Percentiles rank a stretch among this genome's conserved stretches.
phyloP scores from a whole-genome alignment of 37 sponge, comb jelly and placozoan species.

The Agelas oroides region DNA sequence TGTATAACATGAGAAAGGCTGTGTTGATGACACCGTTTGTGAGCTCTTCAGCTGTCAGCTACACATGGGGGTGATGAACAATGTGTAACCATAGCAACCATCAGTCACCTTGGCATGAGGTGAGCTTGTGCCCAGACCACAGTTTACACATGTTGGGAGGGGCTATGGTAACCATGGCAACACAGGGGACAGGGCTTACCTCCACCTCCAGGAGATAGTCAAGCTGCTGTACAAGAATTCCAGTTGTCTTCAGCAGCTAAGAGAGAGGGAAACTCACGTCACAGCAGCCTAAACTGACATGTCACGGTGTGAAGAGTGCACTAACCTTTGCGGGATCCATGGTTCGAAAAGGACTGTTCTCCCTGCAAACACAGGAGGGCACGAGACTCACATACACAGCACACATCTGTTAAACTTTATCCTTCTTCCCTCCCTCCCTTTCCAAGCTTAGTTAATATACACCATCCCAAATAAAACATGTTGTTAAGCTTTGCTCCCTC shows the following conservation, averaged over 20 bases:
- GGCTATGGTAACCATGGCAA: too few relatives aligned
- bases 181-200: background rate
- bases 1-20: constrained; percentile 87
- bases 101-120: too few relatives aligned
- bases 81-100: too few relatives aligned
- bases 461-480: too few relatives aligned
- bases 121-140: too few relatives aligned
- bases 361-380: constrained; percentile 27
- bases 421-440: too few relatives aligned
- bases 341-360: constrained; percentile 58
- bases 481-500: too few relatives aligned
- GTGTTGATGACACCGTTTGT: constrained; percentile 90
- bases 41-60: constrained; percentile 66
- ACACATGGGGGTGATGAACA: background rate
- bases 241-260: constrained; percentile 60
- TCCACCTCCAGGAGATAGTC: constrained; percentile 79
- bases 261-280: background rate
- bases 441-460: too few relatives aligned
- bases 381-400: background rate
- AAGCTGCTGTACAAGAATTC: constrained; percentile 63
- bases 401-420: too few relatives aligned
- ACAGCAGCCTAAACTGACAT: too few relatives aligned
- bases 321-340: constrained; percentile 67
- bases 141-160: too few relatives aligned
- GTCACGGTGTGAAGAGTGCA: background rate